phyloP scores from a whole-genome alignment of 2,888 invertebrate species.

The Corbicula japonica region DNA sequence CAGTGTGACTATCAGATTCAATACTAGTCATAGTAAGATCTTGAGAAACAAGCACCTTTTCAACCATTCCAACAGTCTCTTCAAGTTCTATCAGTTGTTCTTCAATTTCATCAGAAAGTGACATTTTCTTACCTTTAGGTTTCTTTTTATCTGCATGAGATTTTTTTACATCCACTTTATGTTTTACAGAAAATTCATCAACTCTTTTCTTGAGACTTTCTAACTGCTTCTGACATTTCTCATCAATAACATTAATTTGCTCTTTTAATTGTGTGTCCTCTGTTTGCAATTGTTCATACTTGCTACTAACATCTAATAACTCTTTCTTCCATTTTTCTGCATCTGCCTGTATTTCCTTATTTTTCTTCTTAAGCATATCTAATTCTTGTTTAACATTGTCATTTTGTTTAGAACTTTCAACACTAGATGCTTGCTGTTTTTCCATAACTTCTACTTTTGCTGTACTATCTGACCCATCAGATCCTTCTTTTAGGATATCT shows the following conservation, averaged over 20 bases:
- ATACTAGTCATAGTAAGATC: constrained; percentile 55
- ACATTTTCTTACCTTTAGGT: constrained; percentile 15
- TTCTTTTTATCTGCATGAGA: constrained; percentile 26
- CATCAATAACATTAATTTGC: constrained; percentile 89
- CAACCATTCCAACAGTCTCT: constrained; percentile 73
- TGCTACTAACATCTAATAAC: constrained; percentile 68
- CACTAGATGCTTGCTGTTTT: constrained; percentile 31
- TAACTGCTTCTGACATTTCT: constrained; percentile 89
- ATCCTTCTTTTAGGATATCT: constrained; percentile 75
- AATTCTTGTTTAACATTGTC: constrained; percentile 61
- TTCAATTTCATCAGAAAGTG: constrained; percentile 74
- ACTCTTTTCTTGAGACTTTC: constrained; percentile 94
- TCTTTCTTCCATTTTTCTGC: constrained; percentile 76
- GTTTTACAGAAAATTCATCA: constrained; percentile 91
- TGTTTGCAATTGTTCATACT: constrained; percentile 69
- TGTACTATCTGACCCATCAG: constrained; percentile 27
- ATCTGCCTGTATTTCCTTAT: constrained; percentile 73
- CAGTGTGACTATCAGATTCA: constrained; percentile 57
- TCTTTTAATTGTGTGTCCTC: constrained; percentile 77
- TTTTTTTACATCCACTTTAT: constrained; percentile 42
- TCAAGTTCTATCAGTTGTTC: constrained; percentile 76
- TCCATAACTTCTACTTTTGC: constrained; percentile 45
- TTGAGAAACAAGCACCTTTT: constrained; percentile 68
- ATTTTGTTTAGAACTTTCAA: constrained; percentile 17
- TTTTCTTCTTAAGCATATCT: constrained; percentile 73